Conservation (phyloP, 2,888 invertebrate species). For the Sclerodermus sp. region DNA sequence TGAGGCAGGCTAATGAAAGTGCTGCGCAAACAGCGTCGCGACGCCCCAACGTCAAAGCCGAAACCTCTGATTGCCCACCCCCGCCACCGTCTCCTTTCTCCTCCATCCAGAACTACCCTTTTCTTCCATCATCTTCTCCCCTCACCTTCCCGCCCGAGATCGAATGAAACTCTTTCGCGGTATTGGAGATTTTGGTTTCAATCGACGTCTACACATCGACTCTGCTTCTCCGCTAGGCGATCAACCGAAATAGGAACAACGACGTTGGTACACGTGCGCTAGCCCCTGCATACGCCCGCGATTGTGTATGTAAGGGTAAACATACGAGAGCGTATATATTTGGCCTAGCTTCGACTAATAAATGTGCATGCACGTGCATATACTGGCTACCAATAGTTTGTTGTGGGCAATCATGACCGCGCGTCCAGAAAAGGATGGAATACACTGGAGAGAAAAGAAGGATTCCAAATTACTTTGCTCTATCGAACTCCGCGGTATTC, state of each 20-base stretch:
- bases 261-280: too few relatives aligned
- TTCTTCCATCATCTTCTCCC: neutral
- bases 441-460: too few relatives aligned
- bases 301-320: neutral
- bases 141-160: conserved; percentile 7
- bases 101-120: conserved; percentile 2
- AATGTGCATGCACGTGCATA: neutral
- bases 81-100: neutral
- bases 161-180: conserved; percentile 37
- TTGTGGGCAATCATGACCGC: too few relatives aligned
- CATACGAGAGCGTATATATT: neutral
- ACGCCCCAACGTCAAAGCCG: conserved; percentile 53
- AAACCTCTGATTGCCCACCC: conserved; percentile 37
- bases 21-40: conserved; percentile 54
- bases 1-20: conserved; percentile 57
- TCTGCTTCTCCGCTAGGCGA: conserved; percentile 6
- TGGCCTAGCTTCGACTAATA: neutral
- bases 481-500: too few relatives aligned
- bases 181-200: conserved; percentile 32
- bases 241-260: conserved; percentile 6
- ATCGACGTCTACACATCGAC: conserved; percentile 7
- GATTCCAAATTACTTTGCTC: too few relatives aligned
- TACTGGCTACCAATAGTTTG: neutral
- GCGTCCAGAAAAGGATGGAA: too few relatives aligned
- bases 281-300: neutral